Base-by-base conservation (phyloP, 2,888 invertebrate genomes). In the Trichacis sp. region DNA sequence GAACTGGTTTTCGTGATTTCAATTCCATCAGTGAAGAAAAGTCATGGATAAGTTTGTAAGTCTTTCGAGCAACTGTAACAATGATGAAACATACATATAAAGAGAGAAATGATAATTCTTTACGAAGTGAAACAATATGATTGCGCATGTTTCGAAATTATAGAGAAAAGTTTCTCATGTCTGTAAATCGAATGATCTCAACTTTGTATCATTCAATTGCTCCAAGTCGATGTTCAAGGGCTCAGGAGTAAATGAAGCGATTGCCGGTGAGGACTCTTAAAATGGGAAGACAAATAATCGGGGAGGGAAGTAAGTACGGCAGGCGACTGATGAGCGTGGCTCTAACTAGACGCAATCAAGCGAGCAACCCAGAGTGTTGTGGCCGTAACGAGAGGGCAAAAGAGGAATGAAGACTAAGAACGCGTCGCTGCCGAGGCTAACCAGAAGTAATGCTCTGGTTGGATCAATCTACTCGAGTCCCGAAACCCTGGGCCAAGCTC, bases 261-360 rank as follows among this genome's bases (percentile, higher is more conserved):
- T 53, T 72, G 51, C 59, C 51, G 57, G 51, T 58, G 64, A 64
- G 55, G 71, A 73, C 74, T 76, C 73, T 77, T 79, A 76, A 80
- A 83, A 80, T 77, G 76, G 70, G 73, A 78, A 77, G 80, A 82
- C 79, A 78, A 81, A 82, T 80, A 81, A 79, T 77, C 73, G 76
- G 60, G 79, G 78, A 24, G 24, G 73, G 69, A 73, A 74, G 74
- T 73, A 70, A 74, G 73, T 66, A 57, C 67, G 78, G 75, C 77
- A 73, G 75, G 65, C 73, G 77, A 82, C 75, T 76, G 82, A 83
- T 82, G 79, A 73, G 73, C 71, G 76, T 74, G 79, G 75, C 74
- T 79, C 80, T 83, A 83, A 83, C 82, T 83, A 82, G 82, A 81
- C 82, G 78, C 81, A 82, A 84, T 83, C 80, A 83, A 78, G 77